Base-by-base conservation (phyloP, 1,140 invertebrate genomes). In the Pogonomyrmex barbatus region DNA sequence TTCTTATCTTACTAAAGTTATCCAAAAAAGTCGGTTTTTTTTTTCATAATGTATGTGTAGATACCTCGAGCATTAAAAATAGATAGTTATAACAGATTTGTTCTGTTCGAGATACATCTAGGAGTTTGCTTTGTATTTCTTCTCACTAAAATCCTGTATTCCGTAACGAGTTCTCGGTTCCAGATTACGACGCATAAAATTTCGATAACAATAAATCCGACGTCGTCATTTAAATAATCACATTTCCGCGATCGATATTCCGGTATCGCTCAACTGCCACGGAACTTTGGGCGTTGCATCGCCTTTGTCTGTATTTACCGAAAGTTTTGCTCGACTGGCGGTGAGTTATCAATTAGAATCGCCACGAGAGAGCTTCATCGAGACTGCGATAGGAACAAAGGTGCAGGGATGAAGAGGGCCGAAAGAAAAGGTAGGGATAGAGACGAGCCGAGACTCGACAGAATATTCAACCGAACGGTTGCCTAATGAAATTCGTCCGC, bases 401-500 rank as follows among this genome's bases (percentile, higher is more conserved):
- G 17, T 42, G 36, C 10, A 14, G 33, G 17, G 14, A 78, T n/a
- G 50, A 58, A 42, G 14, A 1, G 14, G 4, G 5, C 4, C 6
- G 75, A 24, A 33, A 78, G n/a, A 65, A 36, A 73, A 17, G 47
- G 1, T 39, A 39, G 2, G 10, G 14, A 45, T n/a, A 54, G 75
- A 50, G 56, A 68, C 24, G 60, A 54, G 52, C 24, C 5, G 14
- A 58, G 58, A 54, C n/a, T 67, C 52, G 67, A 87, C 17, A 14
- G 85, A 88, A 88, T 81, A 83, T 47, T 52, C 84, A 87, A 71
- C 47, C 52, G 67, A 87, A 87, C 58, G 42, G 68, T 67, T 62
- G 56, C 54, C 76, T 87, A 83, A 87, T 83, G 86, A 88, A 88
- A 82, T 88, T 83, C 85, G 85, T 76, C 47, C 39, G 70, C 86